phyloP scores from a whole-genome alignment of 2,888 invertebrate species.

The Phyllotreta striolata region DNA sequence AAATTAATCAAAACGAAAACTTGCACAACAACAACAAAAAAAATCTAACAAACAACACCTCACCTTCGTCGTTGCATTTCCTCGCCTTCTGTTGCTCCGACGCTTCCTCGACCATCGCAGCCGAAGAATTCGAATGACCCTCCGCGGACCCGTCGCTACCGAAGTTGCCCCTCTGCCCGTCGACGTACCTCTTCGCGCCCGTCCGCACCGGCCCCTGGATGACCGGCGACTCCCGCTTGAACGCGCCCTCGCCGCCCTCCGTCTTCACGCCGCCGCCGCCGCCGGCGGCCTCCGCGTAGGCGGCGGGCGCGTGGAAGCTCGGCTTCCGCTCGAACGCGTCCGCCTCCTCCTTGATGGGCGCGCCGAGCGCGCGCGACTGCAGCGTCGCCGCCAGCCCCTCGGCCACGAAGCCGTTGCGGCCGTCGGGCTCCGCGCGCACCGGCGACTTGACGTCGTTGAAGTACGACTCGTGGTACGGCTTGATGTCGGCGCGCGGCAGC shows the following conservation, averaged over 20 bases:
- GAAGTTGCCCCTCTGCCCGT: slow-evolving; percentile 29
- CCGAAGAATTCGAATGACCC: slow-evolving; percentile 74
- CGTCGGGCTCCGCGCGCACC: slow-evolving; percentile 46
- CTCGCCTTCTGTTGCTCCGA: slow-evolving; percentile 60
- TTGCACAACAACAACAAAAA: too few species aligned
- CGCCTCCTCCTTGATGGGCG: slow-evolving; percentile 60
- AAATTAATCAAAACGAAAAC: slow-evolving; percentile 9
- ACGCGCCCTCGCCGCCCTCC: slow-evolving; percentile 52
- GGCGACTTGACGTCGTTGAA: slow-evolving; percentile 70
- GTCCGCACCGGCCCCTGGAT: slow-evolving; percentile 63
- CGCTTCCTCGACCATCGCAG: slow-evolving; percentile 69
- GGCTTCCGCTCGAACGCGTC: slow-evolving; percentile 48
- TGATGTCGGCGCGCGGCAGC: slow-evolving; percentile 74
- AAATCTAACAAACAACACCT: slow-evolving; percentile 33
- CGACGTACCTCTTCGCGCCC: slow-evolving; percentile 56
- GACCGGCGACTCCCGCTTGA: slow-evolving; percentile 65
- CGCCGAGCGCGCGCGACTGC: slow-evolving; percentile 76
- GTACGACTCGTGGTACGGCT: slow-evolving; percentile 76
- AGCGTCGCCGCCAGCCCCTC: slow-evolving; percentile 84
- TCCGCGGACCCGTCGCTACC: slow-evolving; percentile 63
- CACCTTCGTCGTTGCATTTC: slow-evolving; percentile 65
- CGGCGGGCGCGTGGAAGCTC: slow-evolving; percentile 39
- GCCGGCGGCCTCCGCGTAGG: slow-evolving; percentile 48
- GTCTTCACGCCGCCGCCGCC: slow-evolving; percentile 50
- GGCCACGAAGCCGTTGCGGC: slow-evolving; percentile 58